Percentiles rank a stretch among this genome's conserved stretches.
Evolutionary conservation across 2,797 vertebrate genomes (phyloP).

Genomic region (Cottoperca gobio): DNA sequence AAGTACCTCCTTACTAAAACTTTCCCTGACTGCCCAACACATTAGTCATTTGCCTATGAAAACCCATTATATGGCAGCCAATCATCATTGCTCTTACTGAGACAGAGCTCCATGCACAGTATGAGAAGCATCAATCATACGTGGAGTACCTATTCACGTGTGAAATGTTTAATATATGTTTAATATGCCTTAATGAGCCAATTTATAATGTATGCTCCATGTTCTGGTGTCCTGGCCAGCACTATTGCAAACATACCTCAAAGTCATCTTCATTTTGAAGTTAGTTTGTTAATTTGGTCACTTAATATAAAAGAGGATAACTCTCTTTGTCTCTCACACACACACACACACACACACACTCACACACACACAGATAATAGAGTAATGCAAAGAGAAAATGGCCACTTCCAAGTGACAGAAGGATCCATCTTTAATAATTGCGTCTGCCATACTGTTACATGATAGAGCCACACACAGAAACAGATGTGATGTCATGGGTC

Average conservation of each 20-base stretch:
- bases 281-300: conserved; percentile 65
- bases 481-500: conserved; percentile 77
- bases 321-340: conserved; percentile 27
- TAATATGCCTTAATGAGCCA: conserved; percentile 78
- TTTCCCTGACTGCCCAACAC: conserved; percentile 63
- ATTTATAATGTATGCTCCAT: conserved; percentile 69
- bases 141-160: conserved; percentile 67
- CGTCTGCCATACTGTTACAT: conserved; percentile 55
- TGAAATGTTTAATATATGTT: conserved; percentile 79
- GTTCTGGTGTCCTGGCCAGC: conserved; percentile 56
- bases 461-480: conserved; percentile 61
- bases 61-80: conserved; percentile 78
- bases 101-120: conserved; percentile 63
- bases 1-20: conserved; percentile 60
- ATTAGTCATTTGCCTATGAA: conserved; percentile 77
- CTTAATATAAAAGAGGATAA: conserved; percentile 46
- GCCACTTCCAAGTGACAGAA: conserved; percentile 59
- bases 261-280: conserved; percentile 72
- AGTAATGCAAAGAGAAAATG: conserved; percentile 68
- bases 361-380: conserved; percentile 54
- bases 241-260: conserved; percentile 59
- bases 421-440: conserved; percentile 80
- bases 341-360: conserved; percentile 3
- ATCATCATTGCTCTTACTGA: conserved; percentile 78
- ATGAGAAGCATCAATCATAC: conserved; percentile 80